A percentile compares a stretch with the other conserved stretches of the same genome.
Conservation (phyloP, 2,113 vertebrate genomes). For the Lamprotornis superbus region DNA sequence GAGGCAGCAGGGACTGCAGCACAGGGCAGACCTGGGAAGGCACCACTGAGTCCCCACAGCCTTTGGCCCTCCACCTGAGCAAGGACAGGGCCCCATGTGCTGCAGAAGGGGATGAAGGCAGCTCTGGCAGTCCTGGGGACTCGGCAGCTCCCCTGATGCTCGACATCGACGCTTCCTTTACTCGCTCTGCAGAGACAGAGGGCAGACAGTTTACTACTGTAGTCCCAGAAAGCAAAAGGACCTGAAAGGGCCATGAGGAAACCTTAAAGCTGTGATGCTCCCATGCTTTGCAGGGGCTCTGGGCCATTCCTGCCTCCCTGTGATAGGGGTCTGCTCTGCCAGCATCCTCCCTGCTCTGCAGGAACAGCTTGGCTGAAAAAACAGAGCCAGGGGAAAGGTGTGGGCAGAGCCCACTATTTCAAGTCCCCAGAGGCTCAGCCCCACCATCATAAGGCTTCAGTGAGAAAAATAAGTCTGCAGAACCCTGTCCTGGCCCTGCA, state of each 20-base stretch:
- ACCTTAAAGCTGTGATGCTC: not conserved
- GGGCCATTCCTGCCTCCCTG: not conserved
- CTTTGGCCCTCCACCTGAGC: not conserved
- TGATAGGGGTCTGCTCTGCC: not conserved
- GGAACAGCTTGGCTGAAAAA: not conserved
- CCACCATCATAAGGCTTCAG: not conserved
- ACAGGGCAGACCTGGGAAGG: not conserved
- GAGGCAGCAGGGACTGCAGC: not conserved
- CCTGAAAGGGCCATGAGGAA: not conserved
- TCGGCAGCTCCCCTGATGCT: not conserved
- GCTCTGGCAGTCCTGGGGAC: not conserved
- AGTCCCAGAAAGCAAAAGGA: not conserved
- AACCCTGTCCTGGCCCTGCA: not conserved
- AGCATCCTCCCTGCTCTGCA: not conserved
- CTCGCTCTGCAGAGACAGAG: conserved; percentile 14
- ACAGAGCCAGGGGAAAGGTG: not conserved
- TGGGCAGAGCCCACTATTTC: not conserved
- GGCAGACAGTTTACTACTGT: not conserved
- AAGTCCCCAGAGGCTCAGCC: not conserved
- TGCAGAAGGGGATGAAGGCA: not conserved
- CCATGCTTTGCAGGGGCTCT: not conserved
- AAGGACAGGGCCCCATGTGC: not conserved
- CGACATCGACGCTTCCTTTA: not conserved
- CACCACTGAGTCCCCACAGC: not conserved
- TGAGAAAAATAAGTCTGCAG: not conserved